phyloP scores from a whole-genome alignment of 2,797 vertebrate species.

The Nyctibius grandis region DNA sequence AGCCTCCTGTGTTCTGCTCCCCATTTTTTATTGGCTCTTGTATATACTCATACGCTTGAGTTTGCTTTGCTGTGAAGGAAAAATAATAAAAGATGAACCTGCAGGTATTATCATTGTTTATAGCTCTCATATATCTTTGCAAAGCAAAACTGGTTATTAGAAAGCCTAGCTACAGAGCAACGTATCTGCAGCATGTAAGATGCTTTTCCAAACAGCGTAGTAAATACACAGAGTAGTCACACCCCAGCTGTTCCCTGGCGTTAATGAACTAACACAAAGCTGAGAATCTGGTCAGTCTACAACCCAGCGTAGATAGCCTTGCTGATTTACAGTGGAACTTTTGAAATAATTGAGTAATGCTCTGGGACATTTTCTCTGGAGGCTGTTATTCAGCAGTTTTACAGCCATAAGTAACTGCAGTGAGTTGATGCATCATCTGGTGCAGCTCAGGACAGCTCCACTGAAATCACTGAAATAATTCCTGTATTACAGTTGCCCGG shows the following conservation, averaged over 20 bases:
- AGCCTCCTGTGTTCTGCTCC: neutral
- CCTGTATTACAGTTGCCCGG: neutral
- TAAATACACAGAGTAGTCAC: neutral
- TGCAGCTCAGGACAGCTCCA: neutral
- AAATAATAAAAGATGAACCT: conserved; percentile 1
- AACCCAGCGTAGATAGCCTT: neutral
- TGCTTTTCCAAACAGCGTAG: neutral
- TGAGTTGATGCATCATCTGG: neutral
- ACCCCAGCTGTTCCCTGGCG: neutral
- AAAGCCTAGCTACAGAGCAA: neutral
- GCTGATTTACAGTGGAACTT: neutral
- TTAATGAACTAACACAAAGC: neutral
- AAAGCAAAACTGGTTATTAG: neutral
- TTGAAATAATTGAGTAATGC: neutral
- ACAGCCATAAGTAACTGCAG: neutral
- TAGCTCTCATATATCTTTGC: neutral
- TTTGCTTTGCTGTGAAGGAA: conserved; percentile 17
- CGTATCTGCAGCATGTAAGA: neutral
- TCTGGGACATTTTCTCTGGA: neutral
- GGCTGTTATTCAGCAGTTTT: neutral
- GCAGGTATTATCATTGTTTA: conserved; percentile 22
- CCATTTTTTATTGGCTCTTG: neutral
- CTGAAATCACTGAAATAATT: neutral
- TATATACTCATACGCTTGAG: neutral
- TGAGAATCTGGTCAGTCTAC: neutral